phyloP scores from a whole-genome alignment of 2,888 invertebrate genomes.

The Eupithecia insigniata region DNA sequence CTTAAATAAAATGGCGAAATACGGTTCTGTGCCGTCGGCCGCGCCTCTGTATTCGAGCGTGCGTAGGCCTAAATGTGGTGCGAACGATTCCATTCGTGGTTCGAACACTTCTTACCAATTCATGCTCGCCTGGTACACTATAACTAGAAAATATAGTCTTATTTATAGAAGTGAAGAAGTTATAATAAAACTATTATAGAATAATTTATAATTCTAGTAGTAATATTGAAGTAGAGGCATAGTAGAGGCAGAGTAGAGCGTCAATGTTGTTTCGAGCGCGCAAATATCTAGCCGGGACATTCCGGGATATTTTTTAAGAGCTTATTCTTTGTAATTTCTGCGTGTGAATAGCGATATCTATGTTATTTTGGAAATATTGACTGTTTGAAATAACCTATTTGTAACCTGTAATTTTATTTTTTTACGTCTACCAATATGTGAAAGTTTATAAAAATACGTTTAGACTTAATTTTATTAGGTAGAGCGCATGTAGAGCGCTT shows the following conservation, averaged over 20 bases:
- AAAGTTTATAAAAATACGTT: background rate
- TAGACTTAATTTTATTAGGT: no score
- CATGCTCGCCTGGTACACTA: constrained; percentile 58
- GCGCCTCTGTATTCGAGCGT: constrained; percentile 10
- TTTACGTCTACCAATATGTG: background rate
- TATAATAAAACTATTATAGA: constrained; percentile 5
- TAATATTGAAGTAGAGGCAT: background rate
- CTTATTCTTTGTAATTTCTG: background rate
- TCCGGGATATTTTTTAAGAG: background rate
- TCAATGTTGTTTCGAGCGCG: background rate
- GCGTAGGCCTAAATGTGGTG: constrained; percentile 38
- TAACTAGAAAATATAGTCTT: constrained; percentile 35
- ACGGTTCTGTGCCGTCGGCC: constrained; percentile 7
- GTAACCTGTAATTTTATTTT: background rate
- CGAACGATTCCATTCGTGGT: constrained; percentile 36
- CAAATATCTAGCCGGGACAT: background rate
- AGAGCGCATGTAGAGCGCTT: no score
- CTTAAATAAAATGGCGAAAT: background rate
- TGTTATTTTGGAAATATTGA: background rate
- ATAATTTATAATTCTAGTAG: constrained; percentile 14
- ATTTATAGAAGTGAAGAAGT: constrained; percentile 32
- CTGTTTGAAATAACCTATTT: background rate
- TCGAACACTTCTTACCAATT: constrained; percentile 24
- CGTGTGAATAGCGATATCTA: background rate
- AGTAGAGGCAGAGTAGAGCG: background rate